Evolutionary conservation across 64 coral and sea anemone genomes (phyloP).

Genomic region (Porites lutea): DNA sequence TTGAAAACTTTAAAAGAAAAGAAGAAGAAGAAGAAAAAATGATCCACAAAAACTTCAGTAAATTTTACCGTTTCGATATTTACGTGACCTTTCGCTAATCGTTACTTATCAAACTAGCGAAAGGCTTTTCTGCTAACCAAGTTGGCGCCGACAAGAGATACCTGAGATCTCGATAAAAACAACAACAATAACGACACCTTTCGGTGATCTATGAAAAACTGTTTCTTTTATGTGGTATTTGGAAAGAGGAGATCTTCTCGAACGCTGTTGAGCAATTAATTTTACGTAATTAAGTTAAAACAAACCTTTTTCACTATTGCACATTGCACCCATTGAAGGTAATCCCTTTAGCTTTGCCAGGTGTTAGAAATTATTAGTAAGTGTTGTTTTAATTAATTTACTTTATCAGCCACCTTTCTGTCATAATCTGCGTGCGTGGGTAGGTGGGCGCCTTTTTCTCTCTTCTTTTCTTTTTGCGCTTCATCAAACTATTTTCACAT

Average conservation of each 20-base stretch:
- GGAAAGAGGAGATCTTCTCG: too few species aligned
- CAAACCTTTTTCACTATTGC: background rate
- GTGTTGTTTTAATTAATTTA: background rate
- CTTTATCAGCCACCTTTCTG: background rate
- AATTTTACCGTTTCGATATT: background rate
- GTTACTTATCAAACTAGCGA: conserved; percentile 20
- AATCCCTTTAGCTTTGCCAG: background rate
- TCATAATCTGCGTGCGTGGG: background rate
- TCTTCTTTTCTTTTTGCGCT: too few species aligned
- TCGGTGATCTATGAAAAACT: background rate
- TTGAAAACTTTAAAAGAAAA: too few species aligned
- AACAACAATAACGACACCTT: background rate
- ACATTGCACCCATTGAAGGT: background rate
- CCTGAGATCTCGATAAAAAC: conserved; percentile 2
- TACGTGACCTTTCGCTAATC: conserved; percentile 9
- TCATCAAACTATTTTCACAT: too few species aligned
- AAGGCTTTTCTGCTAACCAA: background rate
- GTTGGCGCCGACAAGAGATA: conserved; percentile 28
- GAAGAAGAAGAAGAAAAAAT: background rate
- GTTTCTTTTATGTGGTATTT: background rate
- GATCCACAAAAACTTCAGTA: background rate
- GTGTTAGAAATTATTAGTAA: background rate
- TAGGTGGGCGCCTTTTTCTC: background rate
- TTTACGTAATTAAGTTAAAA: background rate
- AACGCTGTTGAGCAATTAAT: background rate